phyloP scores from a whole-genome alignment of 2,113 vertebrate genomes.

The Paralichthys olivaceus region DNA sequence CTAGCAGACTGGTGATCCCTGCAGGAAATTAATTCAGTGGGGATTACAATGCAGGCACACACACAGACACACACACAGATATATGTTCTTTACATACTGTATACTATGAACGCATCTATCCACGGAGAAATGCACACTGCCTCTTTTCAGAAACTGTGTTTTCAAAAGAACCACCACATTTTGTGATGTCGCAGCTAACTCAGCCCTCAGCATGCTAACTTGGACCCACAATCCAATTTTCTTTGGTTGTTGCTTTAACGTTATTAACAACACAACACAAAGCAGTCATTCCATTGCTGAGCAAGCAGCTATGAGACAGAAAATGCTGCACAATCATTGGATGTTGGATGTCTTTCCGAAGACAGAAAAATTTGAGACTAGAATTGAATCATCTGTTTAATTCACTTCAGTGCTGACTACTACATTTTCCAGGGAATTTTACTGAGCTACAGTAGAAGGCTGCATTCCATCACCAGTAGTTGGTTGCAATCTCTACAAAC shows the following conservation, averaged over 20 bases:
- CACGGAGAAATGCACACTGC: not conserved
- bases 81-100: too few species aligned
- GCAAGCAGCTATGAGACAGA: not conserved
- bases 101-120: too few species aligned
- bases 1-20: constrained; percentile 96
- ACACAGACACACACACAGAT: constrained; percentile 8
- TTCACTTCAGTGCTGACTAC: too few species aligned
- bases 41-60: constrained; percentile 10
- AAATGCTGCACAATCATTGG: not conserved
- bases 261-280: too few species aligned
- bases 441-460: not conserved
- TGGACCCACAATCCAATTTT: too few species aligned
- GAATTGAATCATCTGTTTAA: too few species aligned
- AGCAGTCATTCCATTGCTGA: not conserved
- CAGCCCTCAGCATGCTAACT: not conserved
- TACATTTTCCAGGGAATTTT: not conserved
- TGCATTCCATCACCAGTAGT: not conserved
- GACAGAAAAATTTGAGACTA: too few species aligned
- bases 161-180: not conserved
- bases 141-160: not conserved
- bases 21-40: constrained; percentile 52
- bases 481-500: not conserved
- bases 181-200: not conserved
- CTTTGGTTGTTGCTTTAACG: too few species aligned
- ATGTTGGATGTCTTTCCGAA: not conserved